These are phyloP conservation scores for Alexandromys fortis DNA, from an alignment of 2,113 vertebrate genomes.

Conservation along the genomic window DNA sequence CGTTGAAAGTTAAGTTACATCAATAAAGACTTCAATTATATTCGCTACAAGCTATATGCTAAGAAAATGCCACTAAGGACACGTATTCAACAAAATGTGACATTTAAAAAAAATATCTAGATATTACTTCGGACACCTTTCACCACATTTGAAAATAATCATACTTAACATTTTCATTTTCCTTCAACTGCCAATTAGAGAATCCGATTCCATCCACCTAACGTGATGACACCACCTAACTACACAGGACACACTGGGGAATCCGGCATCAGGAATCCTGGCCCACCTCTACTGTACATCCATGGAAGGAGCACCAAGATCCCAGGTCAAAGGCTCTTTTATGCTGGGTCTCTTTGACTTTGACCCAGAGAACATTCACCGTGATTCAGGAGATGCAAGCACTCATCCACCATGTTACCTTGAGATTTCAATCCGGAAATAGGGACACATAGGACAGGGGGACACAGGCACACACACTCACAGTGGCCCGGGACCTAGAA, in stretches of 20 bases:
- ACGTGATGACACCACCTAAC: background rate
- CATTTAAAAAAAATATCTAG: background rate
- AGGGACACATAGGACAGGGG: background rate
- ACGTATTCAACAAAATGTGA: constrained; percentile 31
- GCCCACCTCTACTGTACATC: background rate
- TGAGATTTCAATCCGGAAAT: background rate
- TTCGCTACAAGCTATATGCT: background rate
- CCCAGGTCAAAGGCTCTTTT: background rate
- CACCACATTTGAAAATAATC: background rate
- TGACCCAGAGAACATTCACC: background rate
- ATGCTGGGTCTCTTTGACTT: background rate
- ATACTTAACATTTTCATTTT: constrained; percentile 15
- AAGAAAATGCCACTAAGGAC: constrained; percentile 38
- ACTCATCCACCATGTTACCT: background rate
- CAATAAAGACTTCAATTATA: background rate
- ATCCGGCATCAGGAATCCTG: background rate
- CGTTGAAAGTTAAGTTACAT: background rate
- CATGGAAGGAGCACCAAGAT: background rate
- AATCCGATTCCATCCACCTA: background rate
- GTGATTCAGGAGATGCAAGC: background rate
- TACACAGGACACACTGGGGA: background rate
- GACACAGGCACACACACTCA: background rate
- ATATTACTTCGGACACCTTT: background rate
- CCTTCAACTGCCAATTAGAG: background rate
- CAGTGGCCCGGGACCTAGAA: background rate